Percentiles rank a stretch among this genome's conserved stretches.
phyloP scores from a whole-genome alignment of 2,888 invertebrate species.

The Ellobium chinense region DNA sequence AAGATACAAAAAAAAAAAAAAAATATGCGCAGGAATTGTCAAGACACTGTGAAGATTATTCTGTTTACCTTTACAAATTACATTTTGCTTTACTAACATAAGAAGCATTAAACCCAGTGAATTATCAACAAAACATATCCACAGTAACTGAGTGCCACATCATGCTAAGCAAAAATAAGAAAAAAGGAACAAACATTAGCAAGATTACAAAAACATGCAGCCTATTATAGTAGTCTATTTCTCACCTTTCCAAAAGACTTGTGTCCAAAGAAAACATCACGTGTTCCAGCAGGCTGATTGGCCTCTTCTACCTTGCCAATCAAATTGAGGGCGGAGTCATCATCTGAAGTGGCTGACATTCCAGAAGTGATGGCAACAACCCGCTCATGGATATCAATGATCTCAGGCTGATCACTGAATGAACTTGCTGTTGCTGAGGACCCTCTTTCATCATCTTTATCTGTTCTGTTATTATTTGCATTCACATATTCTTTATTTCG shows the following conservation, averaged over 20 bases:
- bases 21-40: too few species aligned
- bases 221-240: neutral
- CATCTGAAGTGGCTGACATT: slow-evolving; percentile 26
- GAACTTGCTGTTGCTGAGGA: slow-evolving; percentile 48
- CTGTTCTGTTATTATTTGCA: neutral
- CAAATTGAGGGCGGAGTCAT: slow-evolving; percentile 20
- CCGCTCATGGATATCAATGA: slow-evolving; percentile 68
- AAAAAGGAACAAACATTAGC: too few species aligned
- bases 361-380: slow-evolving; percentile 66
- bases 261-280: neutral
- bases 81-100: too few species aligned
- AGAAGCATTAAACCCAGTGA: too few species aligned
- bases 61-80: too few species aligned
- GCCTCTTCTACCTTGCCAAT: slow-evolving; percentile 13
- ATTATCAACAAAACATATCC: too few species aligned
- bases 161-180: too few species aligned
- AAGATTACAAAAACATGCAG: neutral
- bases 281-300: slow-evolving; percentile 3
- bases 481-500: neutral
- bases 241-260: slow-evolving; percentile 21
- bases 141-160: too few species aligned
- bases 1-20: too few species aligned
- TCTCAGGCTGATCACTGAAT: slow-evolving; percentile 64
- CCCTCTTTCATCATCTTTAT: neutral
- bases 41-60: too few species aligned